Evolutionary conservation across 2,888 invertebrate genomes (phyloP).

Genomic region (Cotesia congregata): DNA sequence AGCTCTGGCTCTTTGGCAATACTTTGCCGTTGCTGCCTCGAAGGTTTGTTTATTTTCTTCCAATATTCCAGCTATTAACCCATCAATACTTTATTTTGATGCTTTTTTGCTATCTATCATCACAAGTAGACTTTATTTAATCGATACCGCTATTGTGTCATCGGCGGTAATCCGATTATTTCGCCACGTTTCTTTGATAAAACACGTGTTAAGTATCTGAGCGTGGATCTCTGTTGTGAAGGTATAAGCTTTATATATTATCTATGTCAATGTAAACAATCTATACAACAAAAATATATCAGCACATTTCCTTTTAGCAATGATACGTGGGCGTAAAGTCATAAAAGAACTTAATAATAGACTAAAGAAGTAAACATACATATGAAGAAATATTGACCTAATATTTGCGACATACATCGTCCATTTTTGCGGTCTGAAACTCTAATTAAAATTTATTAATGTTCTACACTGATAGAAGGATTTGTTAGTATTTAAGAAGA

Average conservation of each 20-base stretch:
- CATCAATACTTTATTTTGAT: not conserved
- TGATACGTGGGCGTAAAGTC: not conserved
- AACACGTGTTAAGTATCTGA: not conserved
- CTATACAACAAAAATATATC: constrained; percentile 1
- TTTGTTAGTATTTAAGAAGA: too few relatives aligned
- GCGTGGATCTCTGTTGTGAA: not conserved
- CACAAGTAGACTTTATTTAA: not conserved
- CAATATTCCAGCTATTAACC: not conserved
- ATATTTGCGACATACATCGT: not conserved
- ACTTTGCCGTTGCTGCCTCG: constrained; percentile 87
- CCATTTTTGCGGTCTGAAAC: too few relatives aligned
- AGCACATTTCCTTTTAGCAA: not conserved
- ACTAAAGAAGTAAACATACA: not conserved
- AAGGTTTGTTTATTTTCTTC: constrained; percentile 74
- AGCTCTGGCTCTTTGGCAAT: constrained; percentile 92
- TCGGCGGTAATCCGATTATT: not conserved
- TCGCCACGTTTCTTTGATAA: not conserved
- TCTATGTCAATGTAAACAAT: not conserved
- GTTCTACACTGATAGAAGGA: too few relatives aligned
- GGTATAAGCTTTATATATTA: not conserved
- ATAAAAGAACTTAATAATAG: not conserved
- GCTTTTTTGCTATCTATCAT: not conserved
- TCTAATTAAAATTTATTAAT: too few relatives aligned
- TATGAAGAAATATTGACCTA: not conserved
- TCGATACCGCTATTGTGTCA: not conserved